phyloP scores from a whole-genome alignment of 2,888 invertebrate species.

The Smittia aterrima region DNA sequence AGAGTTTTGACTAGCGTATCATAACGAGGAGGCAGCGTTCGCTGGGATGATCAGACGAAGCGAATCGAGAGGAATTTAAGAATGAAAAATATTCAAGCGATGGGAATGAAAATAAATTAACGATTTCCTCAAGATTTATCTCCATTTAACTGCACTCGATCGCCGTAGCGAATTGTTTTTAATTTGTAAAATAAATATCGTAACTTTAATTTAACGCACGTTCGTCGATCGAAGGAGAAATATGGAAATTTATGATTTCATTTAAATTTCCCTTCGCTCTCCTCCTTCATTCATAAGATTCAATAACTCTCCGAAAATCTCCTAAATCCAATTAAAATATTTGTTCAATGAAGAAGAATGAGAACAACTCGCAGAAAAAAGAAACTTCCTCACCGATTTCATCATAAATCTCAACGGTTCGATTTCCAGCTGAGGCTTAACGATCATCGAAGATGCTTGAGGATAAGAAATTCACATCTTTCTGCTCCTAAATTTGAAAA shows the following conservation, averaged over 20 bases:
- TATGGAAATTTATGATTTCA: conserved; percentile 37
- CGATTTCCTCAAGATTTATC: conserved; percentile 36
- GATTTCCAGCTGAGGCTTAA: too few species aligned
- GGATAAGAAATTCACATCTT: too few species aligned
- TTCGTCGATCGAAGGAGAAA: conserved; percentile 3
- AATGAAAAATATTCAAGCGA: conserved; percentile 11
- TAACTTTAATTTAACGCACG: conserved; percentile 34
- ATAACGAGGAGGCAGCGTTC: background rate
- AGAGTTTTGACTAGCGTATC: conserved; percentile 12
- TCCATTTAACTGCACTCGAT: conserved; percentile 28
- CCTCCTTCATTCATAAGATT: background rate
- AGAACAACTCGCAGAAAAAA: too few species aligned
- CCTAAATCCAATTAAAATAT: background rate
- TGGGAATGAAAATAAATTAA: conserved; percentile 37
- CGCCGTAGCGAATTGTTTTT: conserved; percentile 31
- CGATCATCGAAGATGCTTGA: too few species aligned
- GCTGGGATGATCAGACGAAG: background rate
- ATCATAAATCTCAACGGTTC: too few species aligned
- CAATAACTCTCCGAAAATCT: background rate
- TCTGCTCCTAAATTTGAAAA: background rate
- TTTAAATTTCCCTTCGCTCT: background rate
- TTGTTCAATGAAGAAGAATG: background rate
- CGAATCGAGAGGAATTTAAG: conserved; percentile 8
- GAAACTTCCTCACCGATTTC: too few species aligned
- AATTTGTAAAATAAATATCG: conserved; percentile 40